phyloP scores from a whole-genome alignment of 1,140 invertebrate genomes.

The Luehdorfia chinensis region DNA sequence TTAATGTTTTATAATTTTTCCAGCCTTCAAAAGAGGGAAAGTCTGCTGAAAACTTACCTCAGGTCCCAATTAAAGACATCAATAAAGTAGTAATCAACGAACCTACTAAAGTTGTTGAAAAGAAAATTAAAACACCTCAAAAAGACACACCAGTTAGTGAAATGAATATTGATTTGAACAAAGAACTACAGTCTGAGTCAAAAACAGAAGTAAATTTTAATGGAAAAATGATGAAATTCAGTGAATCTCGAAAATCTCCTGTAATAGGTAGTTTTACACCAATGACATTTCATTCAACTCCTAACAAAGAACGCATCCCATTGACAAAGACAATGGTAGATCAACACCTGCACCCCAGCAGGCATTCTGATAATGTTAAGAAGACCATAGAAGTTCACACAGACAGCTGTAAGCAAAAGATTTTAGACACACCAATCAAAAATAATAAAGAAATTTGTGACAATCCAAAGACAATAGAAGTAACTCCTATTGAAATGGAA shows the following conservation, averaged over 20 bases:
- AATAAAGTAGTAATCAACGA: conserved; percentile 49
- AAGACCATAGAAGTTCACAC: conserved; percentile 70
- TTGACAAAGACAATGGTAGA: conserved; percentile 70
- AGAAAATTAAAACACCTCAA: conserved; percentile 27
- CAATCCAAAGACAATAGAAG: conserved; percentile 21
- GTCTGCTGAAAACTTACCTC: conserved; percentile 32
- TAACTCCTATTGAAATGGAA: background rate
- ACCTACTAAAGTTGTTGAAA: conserved; percentile 40
- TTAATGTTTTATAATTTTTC: conserved; percentile 26
- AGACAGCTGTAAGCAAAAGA: conserved; percentile 50
- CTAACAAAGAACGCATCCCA: conserved; percentile 66
- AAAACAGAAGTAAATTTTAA: conserved; percentile 57
- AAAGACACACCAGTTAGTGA: conserved; percentile 27
- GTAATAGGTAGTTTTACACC: conserved; percentile 57
- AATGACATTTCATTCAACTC: conserved; percentile 66
- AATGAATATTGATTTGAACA: conserved; percentile 25
- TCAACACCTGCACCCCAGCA: conserved; percentile 57
- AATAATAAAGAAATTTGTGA: conserved; percentile 26
- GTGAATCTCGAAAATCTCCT: conserved; percentile 64
- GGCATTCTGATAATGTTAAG: conserved; percentile 65
- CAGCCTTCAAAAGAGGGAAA: conserved; percentile 54
- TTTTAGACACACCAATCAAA: conserved; percentile 31
- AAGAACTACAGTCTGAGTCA: conserved; percentile 28
- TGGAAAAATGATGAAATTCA: conserved; percentile 61
- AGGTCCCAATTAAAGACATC: conserved; percentile 50